Conservation (phyloP, 2,113 vertebrate genomes). For the Oncorhynchus kisutch region DNA sequence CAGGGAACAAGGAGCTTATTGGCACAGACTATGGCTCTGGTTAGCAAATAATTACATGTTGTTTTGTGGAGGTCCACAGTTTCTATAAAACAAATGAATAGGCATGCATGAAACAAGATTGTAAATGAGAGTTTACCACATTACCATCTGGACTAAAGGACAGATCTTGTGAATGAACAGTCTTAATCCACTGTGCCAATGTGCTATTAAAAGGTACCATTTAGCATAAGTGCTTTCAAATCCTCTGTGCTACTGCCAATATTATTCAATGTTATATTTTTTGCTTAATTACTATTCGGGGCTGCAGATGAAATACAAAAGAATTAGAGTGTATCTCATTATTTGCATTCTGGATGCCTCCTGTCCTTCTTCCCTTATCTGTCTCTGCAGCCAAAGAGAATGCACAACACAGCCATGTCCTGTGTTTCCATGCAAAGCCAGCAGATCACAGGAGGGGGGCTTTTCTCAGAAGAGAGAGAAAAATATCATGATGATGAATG, state of each 20-base stretch:
- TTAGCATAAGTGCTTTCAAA: slow-evolving; percentile 13
- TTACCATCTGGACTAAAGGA: background rate
- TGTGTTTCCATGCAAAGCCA: background rate
- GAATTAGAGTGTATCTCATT: background rate
- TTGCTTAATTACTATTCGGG: background rate
- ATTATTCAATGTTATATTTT: background rate
- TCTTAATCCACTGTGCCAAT: slow-evolving; percentile 4
- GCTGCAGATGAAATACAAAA: background rate
- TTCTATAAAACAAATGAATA: slow-evolving; percentile 1
- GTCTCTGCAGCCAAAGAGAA: no score
- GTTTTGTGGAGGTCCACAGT: no score
- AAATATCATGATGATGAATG: background rate
- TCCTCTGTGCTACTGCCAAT: background rate
- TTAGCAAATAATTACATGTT: background rate
- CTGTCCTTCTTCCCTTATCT: background rate
- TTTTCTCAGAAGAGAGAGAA: background rate
- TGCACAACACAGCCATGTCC: no score
- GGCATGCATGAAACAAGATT: no score
- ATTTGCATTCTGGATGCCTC: background rate
- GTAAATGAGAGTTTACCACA: background rate
- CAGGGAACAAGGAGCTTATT: no score
- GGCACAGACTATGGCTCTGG: background rate
- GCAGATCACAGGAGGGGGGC: background rate
- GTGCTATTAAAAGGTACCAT: slow-evolving; percentile 34
- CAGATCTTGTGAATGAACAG: slow-evolving; percentile 31